Evolutionary conservation across 2,797 vertebrate genomes (phyloP).

Genomic region (Acrossocheilus wenchowensis): DNA sequence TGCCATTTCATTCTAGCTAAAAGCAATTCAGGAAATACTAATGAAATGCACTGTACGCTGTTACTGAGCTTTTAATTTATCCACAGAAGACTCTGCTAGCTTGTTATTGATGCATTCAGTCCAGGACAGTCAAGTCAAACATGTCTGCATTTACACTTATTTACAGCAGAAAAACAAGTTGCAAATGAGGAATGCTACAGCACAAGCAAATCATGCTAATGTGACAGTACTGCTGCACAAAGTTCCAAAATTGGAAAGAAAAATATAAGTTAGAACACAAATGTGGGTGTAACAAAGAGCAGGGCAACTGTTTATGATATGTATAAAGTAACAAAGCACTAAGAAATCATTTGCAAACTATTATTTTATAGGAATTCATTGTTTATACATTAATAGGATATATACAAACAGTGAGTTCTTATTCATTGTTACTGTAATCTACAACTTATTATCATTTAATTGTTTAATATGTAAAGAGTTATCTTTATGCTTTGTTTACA

Average conservation of each 20-base stretch:
- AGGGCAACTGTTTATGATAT: neutral
- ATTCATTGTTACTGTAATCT: neutral
- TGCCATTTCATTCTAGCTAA: conserved; percentile 28
- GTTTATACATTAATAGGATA: neutral
- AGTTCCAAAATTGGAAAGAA: neutral
- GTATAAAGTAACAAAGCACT: neutral
- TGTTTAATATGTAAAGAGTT: neutral
- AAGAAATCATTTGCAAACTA: neutral
- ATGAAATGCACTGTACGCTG: conserved; percentile 12
- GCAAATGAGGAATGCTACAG: neutral
- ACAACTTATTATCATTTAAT: neutral
- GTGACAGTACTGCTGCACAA: neutral
- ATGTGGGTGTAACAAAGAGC: neutral
- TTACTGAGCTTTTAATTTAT: conserved; percentile 23
- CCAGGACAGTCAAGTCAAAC: neutral
- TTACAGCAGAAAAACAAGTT: neutral
- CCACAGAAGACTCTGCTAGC: conserved; percentile 4
- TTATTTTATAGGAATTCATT: neutral
- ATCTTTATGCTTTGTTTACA: neutral
- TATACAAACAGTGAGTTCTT: neutral
- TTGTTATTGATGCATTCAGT: conserved; percentile 14
- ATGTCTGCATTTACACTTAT: neutral
- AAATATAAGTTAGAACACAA: neutral
- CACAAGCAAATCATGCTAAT: neutral
- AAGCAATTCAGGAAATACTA: conserved; percentile 25